Evolutionary conservation across 2,797 vertebrate genomes (phyloP), one percentile per base, ranked within the genome.

Genomic region (Moxostoma hubbsi): DNA sequence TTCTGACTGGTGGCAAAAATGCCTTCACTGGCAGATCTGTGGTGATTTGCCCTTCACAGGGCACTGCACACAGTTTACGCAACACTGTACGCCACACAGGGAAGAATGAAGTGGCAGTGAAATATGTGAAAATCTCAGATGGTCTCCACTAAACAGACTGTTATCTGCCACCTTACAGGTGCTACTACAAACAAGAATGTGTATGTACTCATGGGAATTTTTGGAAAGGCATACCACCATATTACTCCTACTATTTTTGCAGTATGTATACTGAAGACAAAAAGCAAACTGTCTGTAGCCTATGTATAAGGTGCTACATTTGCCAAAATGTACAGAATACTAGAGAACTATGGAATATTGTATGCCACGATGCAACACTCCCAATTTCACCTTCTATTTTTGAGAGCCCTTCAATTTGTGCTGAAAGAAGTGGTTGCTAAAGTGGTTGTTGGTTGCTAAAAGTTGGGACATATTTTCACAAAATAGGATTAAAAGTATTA

Each of bases 61-160:
- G 65, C 63, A 36, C 15, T 75, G 65, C 59, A 62, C 73, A 76
- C 5, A 46, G 16, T 18, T 58, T 62, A 11, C 8, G 2, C 57
- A 53, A n/a, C 50, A 75, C 2, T 6, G 54, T 24, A 69, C n/a
- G 16, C 7, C 57, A 78, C 75, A 51, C 55, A 62, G 58, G 58
- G 62, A 13, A 54, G 53, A 50, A 13, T 43, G 13, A 68, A 16
- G 12, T 47, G 24, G 68, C 75, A 58, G 47, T 13, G 12, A 13
- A 59, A 80, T 59, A 43, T 9, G 61, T 73, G 71, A 69, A 50
- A 71, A 65, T 43, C 46, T 59, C 73, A 65, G 75, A 43, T 64
- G 74, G 54, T 81, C 46, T 50, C 50, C 59, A 67, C 53, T 43
- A 68, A 16, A 63, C 54, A 70, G 5, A 10, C 7, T 36, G 8